These are phyloP conservation scores for Clavelina lepadiformis DNA, from an alignment of 23 tunicate genomes.

Conservation along the genomic window DNA sequence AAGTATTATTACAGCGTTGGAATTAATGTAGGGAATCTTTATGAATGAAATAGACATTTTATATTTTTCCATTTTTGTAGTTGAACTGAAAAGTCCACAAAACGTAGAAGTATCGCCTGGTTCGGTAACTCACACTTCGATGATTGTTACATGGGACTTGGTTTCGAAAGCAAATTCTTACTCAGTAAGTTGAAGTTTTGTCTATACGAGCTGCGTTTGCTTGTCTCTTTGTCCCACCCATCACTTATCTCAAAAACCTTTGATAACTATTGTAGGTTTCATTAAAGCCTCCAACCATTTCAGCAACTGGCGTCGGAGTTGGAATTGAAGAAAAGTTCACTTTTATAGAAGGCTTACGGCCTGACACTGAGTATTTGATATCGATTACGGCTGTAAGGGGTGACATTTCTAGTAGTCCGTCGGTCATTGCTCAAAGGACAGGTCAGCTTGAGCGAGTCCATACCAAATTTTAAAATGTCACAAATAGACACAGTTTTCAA, in stretches of 20 bases:
- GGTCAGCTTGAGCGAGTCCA: too few relatives aligned
- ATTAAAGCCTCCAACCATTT: conserved; percentile 61
- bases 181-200: conserved; percentile 28
- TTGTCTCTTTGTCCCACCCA: background rate
- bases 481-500: background rate
- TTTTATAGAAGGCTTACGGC: conserved; percentile 48
- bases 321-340: conserved; percentile 67
- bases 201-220: background rate
- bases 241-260: background rate
- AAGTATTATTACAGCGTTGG: too few relatives aligned
- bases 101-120: conserved; percentile 37
- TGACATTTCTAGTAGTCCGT: conserved; percentile 29
- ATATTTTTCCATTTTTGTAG: too few relatives aligned
- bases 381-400: conserved; percentile 70
- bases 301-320: conserved; percentile 63
- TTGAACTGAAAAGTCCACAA: conserved; percentile 30
- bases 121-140: conserved; percentile 55
- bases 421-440: conserved; percentile 47
- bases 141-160: conserved; percentile 76
- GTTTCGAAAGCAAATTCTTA: conserved; percentile 91
- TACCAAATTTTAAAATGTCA: background rate
- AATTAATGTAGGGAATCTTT: too few relatives aligned
- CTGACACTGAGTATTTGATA: conserved; percentile 77
- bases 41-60: too few relatives aligned
- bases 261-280: conserved; percentile 25